A percentile compares a stretch with the other conserved stretches of the same genome.
phyloP scores from a whole-genome alignment of 2,888 invertebrate genomes.

The Tiliacea citrago region DNA sequence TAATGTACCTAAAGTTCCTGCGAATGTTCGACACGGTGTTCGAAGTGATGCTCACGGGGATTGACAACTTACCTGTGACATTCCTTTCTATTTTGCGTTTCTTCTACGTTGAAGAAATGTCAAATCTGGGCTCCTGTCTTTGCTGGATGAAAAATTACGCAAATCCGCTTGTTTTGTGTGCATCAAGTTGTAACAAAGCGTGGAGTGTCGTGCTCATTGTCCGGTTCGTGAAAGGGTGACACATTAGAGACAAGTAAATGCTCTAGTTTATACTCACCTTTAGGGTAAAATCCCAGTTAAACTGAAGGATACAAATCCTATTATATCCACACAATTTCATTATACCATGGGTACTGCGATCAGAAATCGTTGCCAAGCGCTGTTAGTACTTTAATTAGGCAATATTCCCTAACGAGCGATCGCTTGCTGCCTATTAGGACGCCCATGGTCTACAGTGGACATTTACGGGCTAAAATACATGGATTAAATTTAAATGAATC shows the following conservation, averaged over 20 bases:
- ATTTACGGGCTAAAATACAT: background rate
- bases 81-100: background rate
- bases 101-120: background rate
- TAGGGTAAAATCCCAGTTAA: conserved; percentile 10
- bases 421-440: conserved; percentile 25
- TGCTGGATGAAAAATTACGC: background rate
- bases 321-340: conserved; percentile 39
- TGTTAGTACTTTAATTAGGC: conserved; percentile 40
- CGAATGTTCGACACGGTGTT: background rate
- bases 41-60: too few species aligned
- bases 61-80: background rate
- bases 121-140: background rate
- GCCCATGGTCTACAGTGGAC: conserved; percentile 20
- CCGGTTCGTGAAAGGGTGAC: background rate
- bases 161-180: too few species aligned
- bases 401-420: conserved; percentile 50
- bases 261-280: background rate
- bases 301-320: conserved; percentile 13
- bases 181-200: background rate
- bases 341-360: conserved; percentile 40
- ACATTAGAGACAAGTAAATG: background rate
- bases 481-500: background rate
- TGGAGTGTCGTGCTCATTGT: background rate
- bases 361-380: conserved; percentile 24
- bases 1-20: background rate